phyloP scores from a whole-genome alignment of 2,888 invertebrate species.

The Timema cristinae region DNA sequence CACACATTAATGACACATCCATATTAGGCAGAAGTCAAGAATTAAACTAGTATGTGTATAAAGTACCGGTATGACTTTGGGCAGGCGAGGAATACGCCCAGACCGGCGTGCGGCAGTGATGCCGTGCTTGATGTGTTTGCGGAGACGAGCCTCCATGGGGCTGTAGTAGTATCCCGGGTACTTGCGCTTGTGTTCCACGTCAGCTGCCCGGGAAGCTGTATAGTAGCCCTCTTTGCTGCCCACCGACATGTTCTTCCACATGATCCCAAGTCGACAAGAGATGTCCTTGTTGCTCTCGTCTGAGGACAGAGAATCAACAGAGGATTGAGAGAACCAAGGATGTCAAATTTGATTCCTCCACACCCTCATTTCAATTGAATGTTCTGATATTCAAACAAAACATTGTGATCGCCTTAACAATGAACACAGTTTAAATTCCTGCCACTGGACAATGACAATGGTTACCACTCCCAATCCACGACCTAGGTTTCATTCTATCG shows the following conservation, averaged over 20 bases:
- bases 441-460: too few species aligned
- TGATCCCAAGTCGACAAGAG: constrained; percentile 47
- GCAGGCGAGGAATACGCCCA: background rate
- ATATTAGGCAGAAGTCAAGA: too few species aligned
- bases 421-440: too few species aligned
- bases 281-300: constrained; percentile 50
- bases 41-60: too few species aligned
- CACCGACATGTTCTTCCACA: constrained; percentile 48
- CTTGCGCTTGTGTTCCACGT: constrained; percentile 46
- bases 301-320: constrained; percentile 33
- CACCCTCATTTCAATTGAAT: too few species aligned
- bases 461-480: too few species aligned
- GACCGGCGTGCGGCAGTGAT: background rate
- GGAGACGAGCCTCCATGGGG: constrained; percentile 44
- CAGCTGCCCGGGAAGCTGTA: constrained; percentile 44
- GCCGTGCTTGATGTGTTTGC: constrained; percentile 35
- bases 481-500: too few species aligned
- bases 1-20: too few species aligned
- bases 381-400: too few species aligned
- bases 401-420: too few species aligned
- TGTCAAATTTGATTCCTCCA: too few species aligned
- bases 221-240: constrained; percentile 47
- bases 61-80: background rate
- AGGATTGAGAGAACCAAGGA: too few species aligned
- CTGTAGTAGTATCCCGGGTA: constrained; percentile 47